Base-by-base conservation (phyloP, 2,797 vertebrate species). In the Australoheros facetus region DNA sequence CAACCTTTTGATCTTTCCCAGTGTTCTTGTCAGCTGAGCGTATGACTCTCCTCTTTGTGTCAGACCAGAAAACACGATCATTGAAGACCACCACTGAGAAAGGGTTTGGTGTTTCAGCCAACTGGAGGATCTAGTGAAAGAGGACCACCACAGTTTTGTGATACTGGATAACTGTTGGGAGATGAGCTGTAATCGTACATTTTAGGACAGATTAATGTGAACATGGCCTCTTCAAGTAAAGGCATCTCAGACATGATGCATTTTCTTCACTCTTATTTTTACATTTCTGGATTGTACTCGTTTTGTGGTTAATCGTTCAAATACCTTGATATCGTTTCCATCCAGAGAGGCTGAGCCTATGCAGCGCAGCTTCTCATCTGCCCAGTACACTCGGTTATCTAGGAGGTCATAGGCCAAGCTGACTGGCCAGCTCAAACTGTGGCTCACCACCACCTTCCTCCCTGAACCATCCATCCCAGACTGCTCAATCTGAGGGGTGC, bases 381-480 rank as follows among this genome's bases (percentile, higher is more conserved):
- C 94, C 98, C 98, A 99, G 93, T 97, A 99, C 76, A 99, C 93
- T 81, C 93, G 91, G 90, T 93, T 91, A 9, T 94, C 94, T 74
- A 97, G 70, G 5, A 93, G 81, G 84, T 99, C 98, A 0, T 96
- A 95, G 6, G 97, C 90, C 80, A 99, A 82, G 73, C 97, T 95
- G n/a, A 96, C 96, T 1, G 98, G 98, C 96, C 96, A 96, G 57
- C 95, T 96, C 80, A 98, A 87, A 12, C 94, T 93, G 32, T 75
- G 80, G 26, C 78, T 92, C 78, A 99, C 89, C 57, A 99, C 87
- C 57, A 96, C 88, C 0, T 88, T 96, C 81, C 93, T 90, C 71
- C 82, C 88, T 1, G 96, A 96, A 4, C 98, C 98, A 4, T 99
- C 98, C 97, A 99, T 99, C 37, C 95, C 92, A 0, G 97, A 95